A percentile compares a stretch with the other conserved stretches of the same genome.
Evolutionary conservation across 2,113 vertebrate genomes (phyloP).

Genomic region (Actenoides hombroni): DNA sequence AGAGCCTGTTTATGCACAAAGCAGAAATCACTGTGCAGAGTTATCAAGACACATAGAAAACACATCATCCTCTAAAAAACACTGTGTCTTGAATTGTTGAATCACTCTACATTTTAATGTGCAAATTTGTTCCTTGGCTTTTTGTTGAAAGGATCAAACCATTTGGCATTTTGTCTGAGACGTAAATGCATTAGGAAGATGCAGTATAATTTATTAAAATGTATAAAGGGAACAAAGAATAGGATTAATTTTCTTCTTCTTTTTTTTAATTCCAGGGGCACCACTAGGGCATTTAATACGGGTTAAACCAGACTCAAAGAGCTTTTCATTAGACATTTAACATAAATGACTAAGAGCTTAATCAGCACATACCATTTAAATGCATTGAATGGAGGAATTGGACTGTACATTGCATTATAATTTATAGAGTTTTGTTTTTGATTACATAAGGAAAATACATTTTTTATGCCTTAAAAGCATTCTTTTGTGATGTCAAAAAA

Average conservation of each 20-base stretch:
- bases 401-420: slow-evolving; percentile 71
- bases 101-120: slow-evolving; percentile 64
- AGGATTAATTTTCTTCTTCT: slow-evolving; percentile 63
- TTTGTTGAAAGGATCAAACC: slow-evolving; percentile 62
- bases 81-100: slow-evolving; percentile 12
- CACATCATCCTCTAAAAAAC: slow-evolving; percentile 44
- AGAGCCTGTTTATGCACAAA: background rate
- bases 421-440: slow-evolving; percentile 75
- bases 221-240: slow-evolving; percentile 62
- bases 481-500: slow-evolving; percentile 67
- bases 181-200: slow-evolving; percentile 58
- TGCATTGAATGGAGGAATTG: slow-evolving; percentile 64
- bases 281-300: slow-evolving; percentile 61
- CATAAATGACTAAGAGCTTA: slow-evolving; percentile 67
- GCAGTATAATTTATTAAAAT: slow-evolving; percentile 70
- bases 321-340: slow-evolving; percentile 73
- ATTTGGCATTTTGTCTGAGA: slow-evolving; percentile 63
- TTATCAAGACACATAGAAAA: slow-evolving; percentile 54
- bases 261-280: slow-evolving; percentile 58
- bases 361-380: slow-evolving; percentile 73
- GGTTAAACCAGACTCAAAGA: slow-evolving; percentile 68
- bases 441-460: slow-evolving; percentile 75
- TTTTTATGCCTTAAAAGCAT: slow-evolving; percentile 71
- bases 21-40: background rate
- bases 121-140: slow-evolving; percentile 52